Conservation (phyloP, 2,113 vertebrate genomes). For the Cheilinus undulatus region DNA sequence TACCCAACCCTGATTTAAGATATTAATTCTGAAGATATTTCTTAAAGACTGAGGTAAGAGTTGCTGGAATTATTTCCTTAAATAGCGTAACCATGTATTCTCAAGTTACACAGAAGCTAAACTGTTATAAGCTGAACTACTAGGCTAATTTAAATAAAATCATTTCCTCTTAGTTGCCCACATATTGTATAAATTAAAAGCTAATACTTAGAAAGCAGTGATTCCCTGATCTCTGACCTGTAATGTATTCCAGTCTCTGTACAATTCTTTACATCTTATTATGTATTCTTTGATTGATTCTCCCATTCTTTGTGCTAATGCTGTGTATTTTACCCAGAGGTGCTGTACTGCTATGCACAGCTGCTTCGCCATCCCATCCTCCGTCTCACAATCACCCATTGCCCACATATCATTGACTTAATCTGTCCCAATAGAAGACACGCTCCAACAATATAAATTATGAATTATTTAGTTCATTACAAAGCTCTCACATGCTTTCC, state of each 20-base stretch:
- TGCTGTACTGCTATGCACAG: constrained; percentile 11
- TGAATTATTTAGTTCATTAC: constrained; percentile 61
- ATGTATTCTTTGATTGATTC: constrained; percentile 21
- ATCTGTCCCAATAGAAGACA: constrained; percentile 55
- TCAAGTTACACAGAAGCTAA: too few relatives aligned
- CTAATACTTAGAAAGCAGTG: not conserved
- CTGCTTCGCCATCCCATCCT: not conserved
- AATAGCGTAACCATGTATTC: too few relatives aligned
- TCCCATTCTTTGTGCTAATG: constrained; percentile 10
- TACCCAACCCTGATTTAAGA: too few relatives aligned
- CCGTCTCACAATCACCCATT: constrained; percentile 34
- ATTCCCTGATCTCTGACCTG: not conserved
- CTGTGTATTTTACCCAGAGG: constrained; percentile 50
- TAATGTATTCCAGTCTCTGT: not conserved
- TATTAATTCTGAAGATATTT: too few relatives aligned
- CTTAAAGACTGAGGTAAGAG: too few relatives aligned
- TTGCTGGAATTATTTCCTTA: too few relatives aligned
- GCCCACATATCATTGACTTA: constrained; percentile 59
- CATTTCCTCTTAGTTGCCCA: too few relatives aligned
- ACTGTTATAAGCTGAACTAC: too few relatives aligned
- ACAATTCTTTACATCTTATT: not conserved
- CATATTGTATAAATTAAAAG: too few relatives aligned
- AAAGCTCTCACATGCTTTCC: constrained; percentile 5
- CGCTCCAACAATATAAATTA: constrained; percentile 37
- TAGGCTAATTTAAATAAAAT: too few relatives aligned